These are phyloP conservation scores for Coregonus clupeaformis DNA, from an alignment of 2,113 vertebrate species.

Conservation along the genomic window DNA sequence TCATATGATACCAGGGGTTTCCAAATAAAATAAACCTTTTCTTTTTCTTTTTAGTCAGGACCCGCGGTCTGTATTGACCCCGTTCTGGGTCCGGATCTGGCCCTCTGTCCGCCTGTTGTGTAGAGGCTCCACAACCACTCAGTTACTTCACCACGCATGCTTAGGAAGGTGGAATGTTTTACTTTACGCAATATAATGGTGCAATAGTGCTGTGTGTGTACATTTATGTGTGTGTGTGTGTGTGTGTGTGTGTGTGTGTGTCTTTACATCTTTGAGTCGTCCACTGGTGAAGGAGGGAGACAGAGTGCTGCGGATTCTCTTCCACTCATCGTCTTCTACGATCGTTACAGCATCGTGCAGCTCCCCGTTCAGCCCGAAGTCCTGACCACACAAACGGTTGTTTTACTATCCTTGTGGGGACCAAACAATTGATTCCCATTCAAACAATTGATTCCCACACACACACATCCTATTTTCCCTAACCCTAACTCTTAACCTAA, in stretches of 20 bases:
- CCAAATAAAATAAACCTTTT: too few relatives aligned
- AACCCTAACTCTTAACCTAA: too few relatives aligned
- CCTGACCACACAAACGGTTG: conserved; percentile 45
- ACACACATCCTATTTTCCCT: background rate
- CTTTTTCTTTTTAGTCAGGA: too few relatives aligned
- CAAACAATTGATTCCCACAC: conserved; percentile 1
- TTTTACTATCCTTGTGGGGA: too few relatives aligned
- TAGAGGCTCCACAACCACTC: too few relatives aligned
- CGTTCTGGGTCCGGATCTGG: too few relatives aligned
- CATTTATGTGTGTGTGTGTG: background rate
- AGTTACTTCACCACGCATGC: too few relatives aligned
- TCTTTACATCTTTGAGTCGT: conserved; percentile 81
- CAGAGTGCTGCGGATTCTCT: conserved; percentile 74
- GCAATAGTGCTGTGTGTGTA: background rate
- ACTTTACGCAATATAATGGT: background rate
- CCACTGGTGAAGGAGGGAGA: conserved; percentile 84
- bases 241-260: too few relatives aligned
- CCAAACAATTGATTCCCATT: background rate
- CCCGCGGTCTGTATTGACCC: too few relatives aligned
- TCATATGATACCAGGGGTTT: too few relatives aligned
- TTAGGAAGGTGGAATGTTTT: background rate
- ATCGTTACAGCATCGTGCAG: conserved; percentile 48
- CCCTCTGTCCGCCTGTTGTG: too few relatives aligned
- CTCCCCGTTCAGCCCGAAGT: conserved; percentile 51
- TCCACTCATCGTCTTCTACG: conserved; percentile 79